These are phyloP conservation scores for Punctoribates punctum DNA, from an alignment of 2,888 invertebrate species.

Conservation along the genomic window DNA sequence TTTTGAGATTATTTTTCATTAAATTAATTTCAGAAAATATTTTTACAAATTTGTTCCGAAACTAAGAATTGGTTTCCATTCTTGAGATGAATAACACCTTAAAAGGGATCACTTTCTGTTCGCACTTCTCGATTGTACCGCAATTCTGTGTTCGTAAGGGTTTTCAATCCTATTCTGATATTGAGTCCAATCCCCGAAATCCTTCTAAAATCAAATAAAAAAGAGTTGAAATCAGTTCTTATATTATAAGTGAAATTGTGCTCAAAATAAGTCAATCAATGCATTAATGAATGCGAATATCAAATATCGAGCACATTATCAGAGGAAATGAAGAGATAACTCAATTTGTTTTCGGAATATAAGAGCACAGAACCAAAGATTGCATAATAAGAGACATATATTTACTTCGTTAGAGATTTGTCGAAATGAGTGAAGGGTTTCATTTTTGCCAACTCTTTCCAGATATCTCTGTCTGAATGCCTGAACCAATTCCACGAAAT, in stretches of 20 bases:
- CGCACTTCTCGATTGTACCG: neutral
- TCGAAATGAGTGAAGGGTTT: constrained; percentile 49
- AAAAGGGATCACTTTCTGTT: neutral
- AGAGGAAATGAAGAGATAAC: no score
- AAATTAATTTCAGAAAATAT: no score
- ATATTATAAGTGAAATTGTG: neutral
- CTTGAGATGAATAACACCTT: neutral
- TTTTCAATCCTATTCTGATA: neutral
- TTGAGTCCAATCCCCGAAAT: neutral
- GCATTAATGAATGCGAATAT: neutral
- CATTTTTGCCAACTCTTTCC: constrained; percentile 56
- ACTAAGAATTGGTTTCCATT: neutral
- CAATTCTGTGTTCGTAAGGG: constrained; percentile 2
- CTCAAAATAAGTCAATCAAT: neutral
- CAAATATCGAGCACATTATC: no score
- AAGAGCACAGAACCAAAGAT: neutral
- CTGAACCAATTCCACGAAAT: constrained; percentile 68
- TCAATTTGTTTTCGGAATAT: no score
- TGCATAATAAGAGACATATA: neutral
- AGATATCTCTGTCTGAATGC: constrained; percentile 65
- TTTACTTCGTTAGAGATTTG: constrained; percentile 45
- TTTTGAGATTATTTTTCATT: neutral
- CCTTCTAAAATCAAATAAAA: constrained; percentile 5
- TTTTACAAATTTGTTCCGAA: no score
- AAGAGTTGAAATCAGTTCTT: neutral